phyloP scores from a whole-genome alignment of 2,113 vertebrate genomes.

The Micronycteris hirsuta region DNA sequence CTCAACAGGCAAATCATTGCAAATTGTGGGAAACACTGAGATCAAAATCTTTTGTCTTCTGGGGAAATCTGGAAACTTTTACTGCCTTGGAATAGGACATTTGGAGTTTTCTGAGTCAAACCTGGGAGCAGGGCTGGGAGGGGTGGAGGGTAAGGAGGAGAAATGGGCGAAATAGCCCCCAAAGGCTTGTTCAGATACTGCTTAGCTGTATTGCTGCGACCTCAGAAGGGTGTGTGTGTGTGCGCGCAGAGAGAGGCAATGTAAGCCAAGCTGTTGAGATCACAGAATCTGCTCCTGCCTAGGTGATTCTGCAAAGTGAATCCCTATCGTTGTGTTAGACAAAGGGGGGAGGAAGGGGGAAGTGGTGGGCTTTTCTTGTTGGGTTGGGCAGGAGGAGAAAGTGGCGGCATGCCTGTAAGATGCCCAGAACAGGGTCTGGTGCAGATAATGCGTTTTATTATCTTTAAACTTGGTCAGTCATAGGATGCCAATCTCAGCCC shows the following conservation, averaged over 20 bases:
- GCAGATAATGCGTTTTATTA: not conserved
- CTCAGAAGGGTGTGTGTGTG: too few species aligned
- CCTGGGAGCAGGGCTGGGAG: slow-evolving; percentile 54
- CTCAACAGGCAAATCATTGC: slow-evolving; percentile 25
- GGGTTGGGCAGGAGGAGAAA: not conserved
- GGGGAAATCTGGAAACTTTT: slow-evolving; percentile 58
- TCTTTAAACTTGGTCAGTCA: not conserved
- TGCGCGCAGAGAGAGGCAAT: not conserved
- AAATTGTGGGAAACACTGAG: slow-evolving; percentile 62
- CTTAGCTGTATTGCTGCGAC: not conserved
- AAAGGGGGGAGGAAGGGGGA: too few species aligned
- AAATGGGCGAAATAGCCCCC: not conserved
- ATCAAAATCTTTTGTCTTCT: slow-evolving; percentile 64
- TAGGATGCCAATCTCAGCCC: not conserved
- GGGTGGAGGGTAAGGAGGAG: slow-evolving; percentile 12
- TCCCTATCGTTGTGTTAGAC: not conserved
- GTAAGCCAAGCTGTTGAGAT: not conserved
- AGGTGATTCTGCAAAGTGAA: not conserved
- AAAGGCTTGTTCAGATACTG: not conserved
- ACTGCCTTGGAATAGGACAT: slow-evolving; percentile 15
- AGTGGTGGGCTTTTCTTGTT: not conserved
- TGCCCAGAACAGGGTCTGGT: not conserved
- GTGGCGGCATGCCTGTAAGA: not conserved
- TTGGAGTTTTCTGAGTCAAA: slow-evolving; percentile 60
- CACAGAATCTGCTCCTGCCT: not conserved